Conservation (phyloP, 2,888 invertebrate species). For the Spilarctia lutea region DNA sequence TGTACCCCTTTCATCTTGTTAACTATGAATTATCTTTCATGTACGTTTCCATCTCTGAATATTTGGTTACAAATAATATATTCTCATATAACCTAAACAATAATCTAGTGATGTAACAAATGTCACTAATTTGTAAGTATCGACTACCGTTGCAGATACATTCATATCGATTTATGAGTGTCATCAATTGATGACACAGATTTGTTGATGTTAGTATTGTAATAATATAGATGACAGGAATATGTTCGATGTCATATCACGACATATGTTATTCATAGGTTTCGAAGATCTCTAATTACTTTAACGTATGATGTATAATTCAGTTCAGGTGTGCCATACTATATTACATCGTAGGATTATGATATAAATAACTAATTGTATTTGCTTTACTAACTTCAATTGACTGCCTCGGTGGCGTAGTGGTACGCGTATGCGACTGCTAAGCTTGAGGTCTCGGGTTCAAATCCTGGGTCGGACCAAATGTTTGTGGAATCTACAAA, state of each 20-base stretch:
- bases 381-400: too few species aligned
- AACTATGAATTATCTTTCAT: too few species aligned
- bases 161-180: constrained; percentile 44
- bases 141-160: constrained; percentile 49
- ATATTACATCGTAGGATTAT: not conserved
- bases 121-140: constrained; percentile 53
- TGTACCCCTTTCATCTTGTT: too few species aligned
- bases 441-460: too few species aligned
- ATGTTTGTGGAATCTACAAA: too few species aligned
- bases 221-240: not conserved
- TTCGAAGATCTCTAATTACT: not conserved
- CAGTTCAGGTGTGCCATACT: not conserved
- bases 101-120: constrained; percentile 15
- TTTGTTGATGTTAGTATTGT: constrained; percentile 13
- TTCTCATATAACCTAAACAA: not conserved
- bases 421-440: too few species aligned
- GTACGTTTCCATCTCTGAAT: too few species aligned
- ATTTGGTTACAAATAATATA: too few species aligned
- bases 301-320: not conserved
- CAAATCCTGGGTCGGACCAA: too few species aligned
- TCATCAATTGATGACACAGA: constrained; percentile 46
- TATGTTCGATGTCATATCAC: not conserved
- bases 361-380: not conserved
- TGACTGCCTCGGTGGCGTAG: too few species aligned
- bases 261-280: not conserved